A percentile compares a stretch with the other conserved stretches of the same genome.
Evolutionary conservation across 2,113 vertebrate species (phyloP).

Genomic region (Struthio camelus): DNA sequence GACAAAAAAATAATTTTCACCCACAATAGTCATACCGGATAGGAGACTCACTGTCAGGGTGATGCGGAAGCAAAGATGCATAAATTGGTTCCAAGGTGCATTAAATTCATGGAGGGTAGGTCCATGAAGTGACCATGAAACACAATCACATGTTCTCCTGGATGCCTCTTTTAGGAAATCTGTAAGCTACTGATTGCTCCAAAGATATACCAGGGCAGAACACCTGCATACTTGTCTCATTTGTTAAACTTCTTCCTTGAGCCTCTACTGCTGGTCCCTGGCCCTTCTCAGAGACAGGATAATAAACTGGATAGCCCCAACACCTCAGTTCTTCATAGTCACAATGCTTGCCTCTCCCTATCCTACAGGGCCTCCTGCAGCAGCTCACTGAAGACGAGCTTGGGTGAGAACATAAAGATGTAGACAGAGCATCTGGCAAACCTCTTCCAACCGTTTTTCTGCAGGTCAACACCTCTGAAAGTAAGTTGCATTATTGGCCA

Average conservation of each 20-base stretch:
- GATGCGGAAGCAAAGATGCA: not conserved
- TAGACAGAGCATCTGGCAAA: not conserved
- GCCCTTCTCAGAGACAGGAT: not conserved
- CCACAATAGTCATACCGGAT: not conserved
- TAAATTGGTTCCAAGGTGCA: not conserved
- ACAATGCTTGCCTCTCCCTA: not conserved
- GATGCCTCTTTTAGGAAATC: not conserved
- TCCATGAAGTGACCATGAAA: not conserved
- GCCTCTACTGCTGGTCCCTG: not conserved
- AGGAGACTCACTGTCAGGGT: not conserved
- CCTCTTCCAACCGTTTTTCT: not conserved
- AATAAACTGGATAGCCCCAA: not conserved
- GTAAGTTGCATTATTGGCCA: not conserved
- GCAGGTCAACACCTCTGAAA: not conserved
- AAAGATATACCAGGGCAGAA: not conserved
- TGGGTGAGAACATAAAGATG: not conserved
- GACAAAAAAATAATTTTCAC: not conserved
- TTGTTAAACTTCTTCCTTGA: not conserved
- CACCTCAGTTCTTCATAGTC: not conserved
- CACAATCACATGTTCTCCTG: not conserved
- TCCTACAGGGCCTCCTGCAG: not conserved
- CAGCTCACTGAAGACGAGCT: not conserved
- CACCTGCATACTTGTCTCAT: not conserved
- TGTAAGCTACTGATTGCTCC: not conserved
- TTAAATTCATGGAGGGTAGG: too few relatives aligned